Percentiles rank a stretch among this genome's conserved stretches.
Conservation (phyloP, 2,113 vertebrate species). For the Petaurus breviceps region DNA sequence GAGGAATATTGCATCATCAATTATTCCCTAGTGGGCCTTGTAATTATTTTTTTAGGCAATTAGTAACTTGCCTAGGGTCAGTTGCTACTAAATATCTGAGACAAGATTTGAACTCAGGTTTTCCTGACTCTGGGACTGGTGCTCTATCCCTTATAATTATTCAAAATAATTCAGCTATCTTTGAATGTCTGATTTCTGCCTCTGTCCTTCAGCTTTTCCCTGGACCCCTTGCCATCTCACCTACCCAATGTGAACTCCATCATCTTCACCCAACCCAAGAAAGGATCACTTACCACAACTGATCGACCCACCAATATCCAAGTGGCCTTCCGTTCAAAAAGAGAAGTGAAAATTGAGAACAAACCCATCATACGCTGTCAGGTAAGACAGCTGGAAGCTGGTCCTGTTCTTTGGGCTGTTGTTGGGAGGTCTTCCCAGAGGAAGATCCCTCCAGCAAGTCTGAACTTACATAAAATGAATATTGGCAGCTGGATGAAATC, state of each 20-base stretch:
- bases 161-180: not conserved
- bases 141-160: not conserved
- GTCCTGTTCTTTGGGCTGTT: not conserved
- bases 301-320: slow-evolving; percentile 84
- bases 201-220: slow-evolving; percentile 84
- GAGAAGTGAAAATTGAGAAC: slow-evolving; percentile 85
- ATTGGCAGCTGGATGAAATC: not conserved
- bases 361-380: slow-evolving; percentile 89
- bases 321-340: slow-evolving; percentile 85
- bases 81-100: not conserved
- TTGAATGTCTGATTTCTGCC: not conserved
- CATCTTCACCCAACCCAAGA: slow-evolving; percentile 86
- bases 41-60: no score
- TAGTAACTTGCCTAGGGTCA: no score
- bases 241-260: slow-evolving; percentile 80
- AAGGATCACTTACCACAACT: slow-evolving; percentile 80
- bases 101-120: not conserved
- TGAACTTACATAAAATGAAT: not conserved
- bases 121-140: not conserved
- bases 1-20: no score
- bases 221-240: slow-evolving; percentile 75
- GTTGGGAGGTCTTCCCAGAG: not conserved
- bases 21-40: no score
- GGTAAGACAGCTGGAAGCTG: slow-evolving; percentile 80
- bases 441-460: not conserved